Base-by-base conservation (phyloP, 2,113 vertebrate species). In the Lycocorax pyrrhopterus region DNA sequence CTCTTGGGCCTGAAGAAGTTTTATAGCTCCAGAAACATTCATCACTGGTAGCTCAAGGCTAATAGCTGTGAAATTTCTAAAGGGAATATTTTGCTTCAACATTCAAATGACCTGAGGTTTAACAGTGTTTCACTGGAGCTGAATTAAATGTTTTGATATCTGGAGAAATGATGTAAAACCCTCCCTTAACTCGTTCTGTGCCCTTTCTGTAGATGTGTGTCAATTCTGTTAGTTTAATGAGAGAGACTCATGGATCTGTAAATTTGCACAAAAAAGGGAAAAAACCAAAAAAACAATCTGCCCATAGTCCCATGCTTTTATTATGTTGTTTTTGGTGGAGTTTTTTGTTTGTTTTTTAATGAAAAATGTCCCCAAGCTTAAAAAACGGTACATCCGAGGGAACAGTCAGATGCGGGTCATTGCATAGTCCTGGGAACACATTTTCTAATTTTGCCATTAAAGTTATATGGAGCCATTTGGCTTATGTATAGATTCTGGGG, bases 81-180 rank as follows among this genome's bases (percentile, higher is more conserved):
- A 79, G 66, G 68, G 83, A 93, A 85, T 71, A 95, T 97, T 97
- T 96, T 94, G 58, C 82, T 96, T 92, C 91, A 96, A 90, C 89
- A 93, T 95, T 95, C 89, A 94, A 93, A 94, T 92, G 87, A 96
- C 74, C 63, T 76, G 83, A 87, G 23, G 62, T 88, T 84, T 85
- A 83, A 79, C 16, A 69, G 10, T 81, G 44, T 93, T 96, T 95
- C 74, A 90, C 7, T 87, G 83, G 72, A 80, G 63, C 37, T 76
- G 73, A 91, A 84, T 89, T 84, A 90, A 87, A 95, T 88, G 52
- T 90, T 94, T 84, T 90, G 52, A 16, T 96, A 87, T 84, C 43
- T 71, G 55, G 35, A 93, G 39, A 93, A 95, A 86, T 16, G 1
- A 25, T 59, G 18, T 69, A 89, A 90, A 92, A 33, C 6, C 12